Base-by-base conservation (phyloP, 2,888 invertebrate genomes). In the Yponomeuta plumbellus region DNA sequence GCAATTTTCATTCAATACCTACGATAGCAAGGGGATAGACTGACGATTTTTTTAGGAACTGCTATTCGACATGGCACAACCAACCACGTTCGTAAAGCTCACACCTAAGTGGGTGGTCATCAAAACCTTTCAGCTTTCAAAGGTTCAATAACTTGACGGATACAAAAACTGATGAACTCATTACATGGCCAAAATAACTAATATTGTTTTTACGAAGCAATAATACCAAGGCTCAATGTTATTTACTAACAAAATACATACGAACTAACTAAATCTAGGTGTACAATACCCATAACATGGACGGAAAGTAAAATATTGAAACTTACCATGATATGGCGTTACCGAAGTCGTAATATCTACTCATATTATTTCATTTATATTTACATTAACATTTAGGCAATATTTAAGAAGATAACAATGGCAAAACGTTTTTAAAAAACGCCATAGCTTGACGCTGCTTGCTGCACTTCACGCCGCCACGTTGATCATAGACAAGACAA, bases 321-420 rank as follows among this genome's bases (percentile, higher is more conserved):
- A 90, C 92, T 91, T 73, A 92, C 92, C 92, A 92, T 86, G 92
- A 89, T 85, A 92, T 85, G 77, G 86, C 88, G 83, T 86, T 92
- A 83, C 86, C 81, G 84, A 88, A 92, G 85, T 92, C 92, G 86
- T 87, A 92, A 86, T 91, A 92, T 84, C 92, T 88, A 84, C 87
- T 92, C 92, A 92, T 92, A 83, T 83, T 88, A 82, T 80, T 73
- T 78, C 79, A 80, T 78, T 76, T 80, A 76, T 78, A 80, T 74
- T 73, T 78, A 75, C 79, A 81, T 79, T 79, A 77, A 81, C 82
- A 83, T 81, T 84, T 76, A 81, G 75, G 74, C 77, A 78, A 74
- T 75, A 77, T 75, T 71, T 77, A 78, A 71, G 72, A 11, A 73
- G 34, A 11, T 63, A 63, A 21, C 26, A 72, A 77, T 80, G 71